Base-by-base conservation (phyloP, 2,888 invertebrate species). In the Stenolophus ochropezus region DNA sequence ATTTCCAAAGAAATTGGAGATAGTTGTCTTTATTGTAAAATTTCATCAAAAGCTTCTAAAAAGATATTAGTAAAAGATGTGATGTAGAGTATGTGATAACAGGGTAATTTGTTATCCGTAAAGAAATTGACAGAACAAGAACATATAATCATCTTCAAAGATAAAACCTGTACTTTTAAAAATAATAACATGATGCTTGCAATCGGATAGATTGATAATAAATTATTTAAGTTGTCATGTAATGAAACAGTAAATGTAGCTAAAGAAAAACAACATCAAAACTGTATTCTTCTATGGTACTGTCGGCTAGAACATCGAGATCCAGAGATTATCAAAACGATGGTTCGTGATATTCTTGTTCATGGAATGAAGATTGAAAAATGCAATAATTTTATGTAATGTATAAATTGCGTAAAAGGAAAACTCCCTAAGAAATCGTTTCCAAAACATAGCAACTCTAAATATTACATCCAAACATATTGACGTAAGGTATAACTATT, bases 351-450 rank as follows among this genome's bases (percentile, higher is more conserved):
- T 49, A 51, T 51, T 4, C 21, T 75, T n/a, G 82, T 73, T 42
- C 27, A 80, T n/a, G 84, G 82, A 23, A 65, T 85, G 16, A 61
- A 83, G 21, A 79, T 84, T 18, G 25, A 77, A 18, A 79, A 83
- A 11, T 83, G 84, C 65, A 77, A 56, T 23, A 51, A 75, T 1
- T 69, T 76, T 23, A 25, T 77, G 53, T 42, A 69, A 11, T 85
- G 84, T 78, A 81, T 84, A 81, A 27, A 71, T 11, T 86, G 85
- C 78, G 61, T 85, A 4, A 82, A 86, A 75, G 84, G 84, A 61
- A 86, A 86, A 82, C 77, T 84, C 58, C 84, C 85, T 4, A 61
- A 83, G 11, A 65, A 79, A 73, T 82, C 84, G 2, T 85, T 86
- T 76, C 86, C 86, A 33, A 84, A 85, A 75, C 56, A 61, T 65